These are phyloP conservation scores for Rugalucina vietnamica DNA, from an alignment of 2,888 invertebrate genomes.

Conservation along the genomic window DNA sequence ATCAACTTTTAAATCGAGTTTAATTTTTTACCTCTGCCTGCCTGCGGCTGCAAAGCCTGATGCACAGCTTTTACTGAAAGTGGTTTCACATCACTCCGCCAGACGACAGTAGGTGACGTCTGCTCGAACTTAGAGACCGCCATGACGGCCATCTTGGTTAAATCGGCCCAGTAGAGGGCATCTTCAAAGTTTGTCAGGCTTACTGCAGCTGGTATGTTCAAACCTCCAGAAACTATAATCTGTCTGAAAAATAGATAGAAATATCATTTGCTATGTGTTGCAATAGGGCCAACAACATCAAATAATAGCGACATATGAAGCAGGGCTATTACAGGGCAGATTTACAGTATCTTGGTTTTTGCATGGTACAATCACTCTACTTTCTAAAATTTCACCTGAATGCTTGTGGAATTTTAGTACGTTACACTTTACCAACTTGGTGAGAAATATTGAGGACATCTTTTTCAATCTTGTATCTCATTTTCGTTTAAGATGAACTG, in stretches of 20 bases:
- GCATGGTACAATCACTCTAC: no score
- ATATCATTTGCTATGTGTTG: no score
- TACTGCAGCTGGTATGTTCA: conserved; percentile 75
- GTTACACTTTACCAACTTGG: no score
- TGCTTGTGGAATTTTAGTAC: no score
- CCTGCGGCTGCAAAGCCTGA: conserved; percentile 36
- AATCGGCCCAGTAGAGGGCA: conserved; percentile 97
- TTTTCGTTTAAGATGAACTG: no score
- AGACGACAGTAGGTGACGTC: conserved; percentile 56
- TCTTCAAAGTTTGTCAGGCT: conserved; percentile 96
- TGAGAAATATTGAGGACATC: no score
- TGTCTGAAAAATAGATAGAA: conserved; percentile 64
- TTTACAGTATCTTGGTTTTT: no score
- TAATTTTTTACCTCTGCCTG: conserved; percentile 30
- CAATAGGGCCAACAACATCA: no score
- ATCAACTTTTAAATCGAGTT: neutral
- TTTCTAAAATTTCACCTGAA: no score
- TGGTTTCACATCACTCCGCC: conserved; percentile 4
- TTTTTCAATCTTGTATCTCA: no score
- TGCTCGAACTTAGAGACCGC: conserved; percentile 69
- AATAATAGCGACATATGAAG: no score
- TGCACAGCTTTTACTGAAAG: conserved; percentile 41
- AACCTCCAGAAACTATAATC: conserved; percentile 75
- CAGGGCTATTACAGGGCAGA: no score
- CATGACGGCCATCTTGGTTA: conserved; percentile 84